Conservation (phyloP, 1,140 invertebrate species). For the Choristoneura fumiferana region DNA sequence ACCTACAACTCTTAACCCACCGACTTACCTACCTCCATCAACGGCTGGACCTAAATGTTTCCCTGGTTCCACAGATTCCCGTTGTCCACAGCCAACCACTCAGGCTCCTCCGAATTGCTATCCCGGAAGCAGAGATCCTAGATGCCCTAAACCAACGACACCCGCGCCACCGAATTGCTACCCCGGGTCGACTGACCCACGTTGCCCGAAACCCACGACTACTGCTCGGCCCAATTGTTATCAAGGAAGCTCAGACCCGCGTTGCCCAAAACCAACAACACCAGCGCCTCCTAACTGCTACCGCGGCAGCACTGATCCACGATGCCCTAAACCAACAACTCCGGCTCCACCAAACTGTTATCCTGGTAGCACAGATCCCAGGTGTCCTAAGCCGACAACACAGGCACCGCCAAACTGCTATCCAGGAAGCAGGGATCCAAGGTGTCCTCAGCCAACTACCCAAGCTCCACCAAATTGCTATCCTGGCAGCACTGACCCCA, state of each 20-base stretch:
- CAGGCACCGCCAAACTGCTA: constrained; percentile 37
- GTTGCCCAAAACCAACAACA: constrained; percentile 26
- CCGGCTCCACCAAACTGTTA: constrained; percentile 43
- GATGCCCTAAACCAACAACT: constrained; percentile 42
- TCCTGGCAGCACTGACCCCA: constrained; percentile 62
- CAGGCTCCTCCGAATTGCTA: constrained; percentile 36
- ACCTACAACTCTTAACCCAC: constrained; percentile 18
- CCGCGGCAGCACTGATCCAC: constrained; percentile 59
- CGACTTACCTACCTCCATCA: constrained; percentile 22
- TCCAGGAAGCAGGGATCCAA: constrained; percentile 59
- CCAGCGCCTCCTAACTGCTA: constrained; percentile 44
- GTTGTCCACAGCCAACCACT: constrained; percentile 45
- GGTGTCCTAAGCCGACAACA: constrained; percentile 38
- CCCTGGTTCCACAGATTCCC: constrained; percentile 54
- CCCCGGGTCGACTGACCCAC: constrained; percentile 49
- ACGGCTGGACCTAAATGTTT: constrained; percentile 38
- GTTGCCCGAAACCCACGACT: constrained; percentile 47
- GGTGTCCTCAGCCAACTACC: constrained; percentile 44
- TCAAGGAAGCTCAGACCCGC: constrained; percentile 46
- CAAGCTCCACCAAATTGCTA: constrained; percentile 45
- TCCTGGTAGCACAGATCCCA: constrained; percentile 63
- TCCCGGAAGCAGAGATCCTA: constrained; percentile 47
- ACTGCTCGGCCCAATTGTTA: constrained; percentile 45
- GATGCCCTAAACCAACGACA: constrained; percentile 31
- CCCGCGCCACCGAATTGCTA: constrained; percentile 45